phyloP scores from a whole-genome alignment of 2,888 invertebrate species.

The Tigriopus californicus region DNA sequence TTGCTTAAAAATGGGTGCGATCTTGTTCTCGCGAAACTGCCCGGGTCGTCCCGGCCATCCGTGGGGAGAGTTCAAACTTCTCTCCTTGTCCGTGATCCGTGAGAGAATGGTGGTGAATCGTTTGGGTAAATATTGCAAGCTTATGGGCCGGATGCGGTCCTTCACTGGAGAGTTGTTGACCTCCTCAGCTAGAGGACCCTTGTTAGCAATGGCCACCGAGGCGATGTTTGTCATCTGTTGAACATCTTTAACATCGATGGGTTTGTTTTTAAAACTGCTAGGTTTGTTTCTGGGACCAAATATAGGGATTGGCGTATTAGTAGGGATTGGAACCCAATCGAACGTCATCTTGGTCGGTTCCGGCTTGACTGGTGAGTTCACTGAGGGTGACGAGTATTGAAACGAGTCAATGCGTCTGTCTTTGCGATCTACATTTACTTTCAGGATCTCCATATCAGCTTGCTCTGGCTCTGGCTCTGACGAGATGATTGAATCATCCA shows the following conservation, averaged over 20 bases:
- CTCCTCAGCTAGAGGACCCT: background rate
- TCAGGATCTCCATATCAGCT: background rate
- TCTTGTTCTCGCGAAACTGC: background rate
- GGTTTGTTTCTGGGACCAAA: background rate
- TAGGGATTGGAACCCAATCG: slow-evolving; percentile 2
- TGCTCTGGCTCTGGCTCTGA: background rate
- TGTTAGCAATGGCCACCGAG: background rate
- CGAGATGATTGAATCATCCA: background rate
- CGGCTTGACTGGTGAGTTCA: background rate
- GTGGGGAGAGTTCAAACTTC: background rate
- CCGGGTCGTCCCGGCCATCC: background rate
- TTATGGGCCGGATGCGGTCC: background rate
- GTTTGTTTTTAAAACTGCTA: background rate
- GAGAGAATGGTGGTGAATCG: slow-evolving; percentile 5
- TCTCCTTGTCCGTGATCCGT: background rate
- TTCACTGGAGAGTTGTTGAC: background rate
- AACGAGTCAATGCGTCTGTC: background rate
- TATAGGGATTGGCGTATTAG: background rate
- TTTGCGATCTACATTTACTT: background rate
- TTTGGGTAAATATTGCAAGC: background rate
- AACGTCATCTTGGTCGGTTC: background rate
- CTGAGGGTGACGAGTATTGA: background rate
- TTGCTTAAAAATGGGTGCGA: background rate
- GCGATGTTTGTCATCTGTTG: background rate
- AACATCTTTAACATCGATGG: background rate